A percentile compares a stretch with the other conserved stretches of the same genome.
Conservation (phyloP, 2,888 invertebrate genomes). For the Leptarthrus brevirostris region DNA sequence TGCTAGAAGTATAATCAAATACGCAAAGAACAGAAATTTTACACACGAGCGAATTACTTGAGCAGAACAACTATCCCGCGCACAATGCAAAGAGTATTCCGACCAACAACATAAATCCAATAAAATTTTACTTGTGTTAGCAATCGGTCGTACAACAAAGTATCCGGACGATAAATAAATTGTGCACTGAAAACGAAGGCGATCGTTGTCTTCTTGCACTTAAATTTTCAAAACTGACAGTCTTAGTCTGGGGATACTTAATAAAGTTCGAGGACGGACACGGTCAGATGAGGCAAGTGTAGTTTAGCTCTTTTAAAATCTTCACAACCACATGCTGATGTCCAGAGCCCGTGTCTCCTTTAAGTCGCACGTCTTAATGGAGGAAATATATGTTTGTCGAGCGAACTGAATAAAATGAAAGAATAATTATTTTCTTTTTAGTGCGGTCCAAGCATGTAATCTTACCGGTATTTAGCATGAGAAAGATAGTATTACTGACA, state of each 20-base stretch:
- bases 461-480: constrained; percentile 39
- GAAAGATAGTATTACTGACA: constrained; percentile 43
- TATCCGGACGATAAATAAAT: constrained; percentile 33
- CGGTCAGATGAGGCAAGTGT: constrained; percentile 11
- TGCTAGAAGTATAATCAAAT: constrained; percentile 25
- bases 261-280: constrained; percentile 46
- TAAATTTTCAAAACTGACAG: constrained; percentile 41
- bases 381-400: constrained; percentile 23
- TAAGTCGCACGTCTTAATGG: constrained; percentile 4
- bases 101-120: too few relatives aligned
- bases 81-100: background rate
- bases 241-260: constrained; percentile 23
- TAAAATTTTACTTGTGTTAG: constrained; percentile 25
- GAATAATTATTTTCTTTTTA: constrained; percentile 40
- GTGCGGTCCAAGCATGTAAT: constrained; percentile 35
- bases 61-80: background rate
- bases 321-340: background rate
- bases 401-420: constrained; percentile 21
- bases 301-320: background rate
- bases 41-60: constrained; percentile 15
- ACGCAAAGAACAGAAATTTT: constrained; percentile 44
- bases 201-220: constrained; percentile 40
- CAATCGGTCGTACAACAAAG: constrained; percentile 27
- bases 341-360: background rate
- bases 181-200: constrained; percentile 31